Conservation (phyloP, 1,140 invertebrate species). For the Amyelois transitella region DNA sequence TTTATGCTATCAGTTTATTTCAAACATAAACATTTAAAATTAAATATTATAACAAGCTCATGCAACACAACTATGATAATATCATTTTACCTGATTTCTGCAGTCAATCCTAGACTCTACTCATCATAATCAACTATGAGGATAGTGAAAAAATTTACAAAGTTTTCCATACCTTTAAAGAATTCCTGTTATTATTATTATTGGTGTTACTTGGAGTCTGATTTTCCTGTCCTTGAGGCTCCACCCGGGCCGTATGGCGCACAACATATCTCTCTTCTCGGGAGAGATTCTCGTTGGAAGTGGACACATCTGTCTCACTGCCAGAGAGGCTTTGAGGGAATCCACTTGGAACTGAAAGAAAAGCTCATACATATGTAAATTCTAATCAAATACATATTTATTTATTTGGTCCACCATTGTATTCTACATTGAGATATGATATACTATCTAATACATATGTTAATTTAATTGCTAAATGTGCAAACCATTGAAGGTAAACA, state of each 20-base stretch:
- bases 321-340: slow-evolving; percentile 86
- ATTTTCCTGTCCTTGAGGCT: slow-evolving; percentile 94
- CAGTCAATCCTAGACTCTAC: too few relatives aligned
- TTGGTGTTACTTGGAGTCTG: slow-evolving; percentile 67
- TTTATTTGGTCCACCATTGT: too few relatives aligned
- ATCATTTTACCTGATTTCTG: too few relatives aligned
- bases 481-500: too few relatives aligned
- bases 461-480: too few relatives aligned
- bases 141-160: too few relatives aligned
- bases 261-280: slow-evolving; percentile 90
- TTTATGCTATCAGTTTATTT: not conserved
- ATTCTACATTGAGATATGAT: too few relatives aligned
- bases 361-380: slow-evolving; percentile 1
- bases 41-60: not conserved
- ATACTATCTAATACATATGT: too few relatives aligned
- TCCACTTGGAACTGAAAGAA: slow-evolving; percentile 67
- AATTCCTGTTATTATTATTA: slow-evolving; percentile 62
- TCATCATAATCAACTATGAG: too few relatives aligned
- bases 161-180: slow-evolving; percentile 50
- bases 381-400: too few relatives aligned
- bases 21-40: not conserved
- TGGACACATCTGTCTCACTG: slow-evolving; percentile 93
- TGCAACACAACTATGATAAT: too few relatives aligned
- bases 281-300: slow-evolving; percentile 92
- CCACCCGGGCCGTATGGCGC: slow-evolving; percentile 87